Conservation (phyloP, 2,888 invertebrate species). For the Cremastinae sp. region DNA sequence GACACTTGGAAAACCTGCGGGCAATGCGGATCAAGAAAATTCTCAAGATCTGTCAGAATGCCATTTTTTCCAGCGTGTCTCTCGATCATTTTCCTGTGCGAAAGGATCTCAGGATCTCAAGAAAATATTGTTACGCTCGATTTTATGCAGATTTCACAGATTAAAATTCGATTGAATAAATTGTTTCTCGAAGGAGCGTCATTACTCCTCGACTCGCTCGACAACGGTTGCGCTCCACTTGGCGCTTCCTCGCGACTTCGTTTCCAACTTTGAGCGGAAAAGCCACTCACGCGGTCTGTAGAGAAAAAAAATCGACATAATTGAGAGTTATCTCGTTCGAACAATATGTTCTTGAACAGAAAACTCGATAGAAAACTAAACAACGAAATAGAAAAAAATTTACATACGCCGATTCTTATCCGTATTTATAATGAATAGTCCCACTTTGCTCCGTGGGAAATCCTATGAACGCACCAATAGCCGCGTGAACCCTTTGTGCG, state of each 20-base stretch:
- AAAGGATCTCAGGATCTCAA: background rate
- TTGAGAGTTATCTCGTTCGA: constrained; percentile 36
- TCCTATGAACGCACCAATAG: constrained; percentile 33
- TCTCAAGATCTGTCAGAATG: too few species aligned
- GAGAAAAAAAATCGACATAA: constrained; percentile 30
- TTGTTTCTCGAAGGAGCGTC: too few species aligned
- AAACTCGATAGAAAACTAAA: constrained; percentile 17
- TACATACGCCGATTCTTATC: constrained; percentile 49
- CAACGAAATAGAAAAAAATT: background rate
- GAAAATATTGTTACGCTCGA: background rate
- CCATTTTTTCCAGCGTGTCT: too few species aligned
- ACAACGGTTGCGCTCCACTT: constrained; percentile 23
- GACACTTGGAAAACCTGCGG: too few species aligned
- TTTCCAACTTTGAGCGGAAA: background rate
- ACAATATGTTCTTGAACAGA: constrained; percentile 17
- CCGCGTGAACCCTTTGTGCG: background rate
- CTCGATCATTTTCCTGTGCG: background rate
- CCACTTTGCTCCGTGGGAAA: constrained; percentile 43
- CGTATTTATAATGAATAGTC: constrained; percentile 43
- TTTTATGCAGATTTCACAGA: too few species aligned
- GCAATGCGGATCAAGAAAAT: too few species aligned
- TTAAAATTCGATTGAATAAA: too few species aligned
- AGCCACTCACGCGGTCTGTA: constrained; percentile 4
- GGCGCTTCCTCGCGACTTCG: constrained; percentile 19
- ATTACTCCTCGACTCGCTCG: too few species aligned